Evolutionary conservation across 1,140 invertebrate genomes (phyloP), one percentile per base, ranked within the genome.

Genomic region (Ips typographus): DNA sequence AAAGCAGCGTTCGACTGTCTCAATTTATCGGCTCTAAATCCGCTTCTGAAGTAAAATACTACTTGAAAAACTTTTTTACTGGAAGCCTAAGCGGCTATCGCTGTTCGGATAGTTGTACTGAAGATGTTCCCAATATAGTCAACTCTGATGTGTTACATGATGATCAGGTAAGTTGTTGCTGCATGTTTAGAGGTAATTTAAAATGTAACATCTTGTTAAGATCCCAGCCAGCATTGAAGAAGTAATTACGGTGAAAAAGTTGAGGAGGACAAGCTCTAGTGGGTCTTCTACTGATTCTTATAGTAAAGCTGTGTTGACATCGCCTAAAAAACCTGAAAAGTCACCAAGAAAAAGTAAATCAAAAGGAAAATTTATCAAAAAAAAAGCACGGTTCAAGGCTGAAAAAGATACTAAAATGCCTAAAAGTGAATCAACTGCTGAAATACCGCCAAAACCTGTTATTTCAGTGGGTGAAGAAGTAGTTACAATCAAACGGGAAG

Each of bases 21-120:
- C 82, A 87, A 77, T 83, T 86, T 71, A 82, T 90, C 66, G 88
- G 87, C 76, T 84, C 86, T 3, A 87, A 88, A 77, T 86, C 83
- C 47, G 79, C 82, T 71, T 77, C 83, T 62, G 88, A 90, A 82
- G 86, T 90, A 22, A 86, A 84, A 73, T 83, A 82, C 74, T 86
- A 83, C 75, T 76, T 79, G 36, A 83, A 81, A 78, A 81, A 78
- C 69, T 79, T 77, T 73, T 77, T 76, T 61, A 72, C 71, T 6
- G 77, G 78, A 51, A 66, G 64, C 40, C 69, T 71, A 8, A 70
- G 42, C 39, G 22, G 36, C 7, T 68, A 68, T 61, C 6, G 52
- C 2, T 6, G n/a, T 36, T 37, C 52, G 2, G 52, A 55, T 55
- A 47, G 4, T 5, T n/a, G 4, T 5, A 55, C n/a, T 55, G 36